Conservation (phyloP, 2,113 vertebrate species). For the Actinemys pallida region DNA sequence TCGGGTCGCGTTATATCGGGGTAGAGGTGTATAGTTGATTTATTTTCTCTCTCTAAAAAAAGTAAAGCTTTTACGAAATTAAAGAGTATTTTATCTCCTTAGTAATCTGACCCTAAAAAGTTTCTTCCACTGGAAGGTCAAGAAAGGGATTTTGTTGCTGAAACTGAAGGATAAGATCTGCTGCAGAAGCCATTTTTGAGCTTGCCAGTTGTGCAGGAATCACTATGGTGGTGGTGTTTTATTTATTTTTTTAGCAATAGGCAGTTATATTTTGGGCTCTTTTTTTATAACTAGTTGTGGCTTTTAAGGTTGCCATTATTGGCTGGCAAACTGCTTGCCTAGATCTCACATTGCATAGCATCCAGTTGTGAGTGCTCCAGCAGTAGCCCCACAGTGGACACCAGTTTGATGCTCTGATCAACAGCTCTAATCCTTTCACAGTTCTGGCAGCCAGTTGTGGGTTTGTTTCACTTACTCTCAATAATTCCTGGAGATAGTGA, state of each 20-base stretch:
- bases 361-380: background rate
- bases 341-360: background rate
- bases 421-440: background rate
- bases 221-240: background rate
- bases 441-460: background rate
- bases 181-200: background rate
- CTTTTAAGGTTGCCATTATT: slow-evolving; percentile 33
- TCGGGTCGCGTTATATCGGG: no score
- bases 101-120: background rate
- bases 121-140: background rate
- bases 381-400: background rate
- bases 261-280: background rate
- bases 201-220: background rate
- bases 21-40: background rate
- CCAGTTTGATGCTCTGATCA: background rate
- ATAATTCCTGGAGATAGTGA: background rate
- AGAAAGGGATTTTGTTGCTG: background rate
- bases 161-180: background rate
- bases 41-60: slow-evolving; percentile 2
- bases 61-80: background rate
- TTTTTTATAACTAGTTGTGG: background rate
- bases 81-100: background rate
- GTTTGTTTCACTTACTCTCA: background rate
- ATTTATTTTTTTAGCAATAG: slow-evolving; percentile 9
- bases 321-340: background rate